Percentiles rank a stretch among this genome's conserved stretches.
Conservation (phyloP, 2,113 vertebrate genomes). For the Rhagologus leucostigma region DNA sequence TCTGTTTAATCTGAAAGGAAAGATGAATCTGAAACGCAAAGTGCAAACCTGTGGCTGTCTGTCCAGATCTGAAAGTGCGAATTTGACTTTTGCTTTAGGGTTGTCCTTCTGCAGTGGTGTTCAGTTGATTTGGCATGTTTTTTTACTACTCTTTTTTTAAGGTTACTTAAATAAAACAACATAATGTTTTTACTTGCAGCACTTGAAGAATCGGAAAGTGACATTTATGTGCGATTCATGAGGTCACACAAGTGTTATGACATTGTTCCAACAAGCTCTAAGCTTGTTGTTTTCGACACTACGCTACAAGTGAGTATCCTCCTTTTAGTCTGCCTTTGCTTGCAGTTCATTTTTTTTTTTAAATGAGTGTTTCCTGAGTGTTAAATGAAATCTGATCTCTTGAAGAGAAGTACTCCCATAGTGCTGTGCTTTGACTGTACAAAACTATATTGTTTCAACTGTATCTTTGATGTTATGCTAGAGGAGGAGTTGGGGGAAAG, state of each 20-base stretch:
- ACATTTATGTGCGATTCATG: conserved; percentile 98
- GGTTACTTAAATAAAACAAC: conserved; percentile 25
- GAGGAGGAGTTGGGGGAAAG: neutral
- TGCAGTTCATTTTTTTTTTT: neutral
- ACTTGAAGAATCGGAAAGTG: conserved; percentile 88
- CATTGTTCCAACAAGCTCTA: conserved; percentile 96
- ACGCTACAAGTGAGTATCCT: conserved; percentile 86
- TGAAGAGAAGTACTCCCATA: neutral
- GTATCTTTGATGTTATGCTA: neutral
- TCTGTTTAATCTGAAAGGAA: neutral
- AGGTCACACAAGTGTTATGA: conserved; percentile 97
- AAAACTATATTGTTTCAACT: neutral
- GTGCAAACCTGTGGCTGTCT: neutral
- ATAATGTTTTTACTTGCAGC: conserved; percentile 64
- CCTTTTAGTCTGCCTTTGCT: neutral
- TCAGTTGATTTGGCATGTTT: neutral
- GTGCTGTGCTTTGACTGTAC: neutral
- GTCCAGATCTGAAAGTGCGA: neutral
- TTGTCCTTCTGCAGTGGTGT: neutral
- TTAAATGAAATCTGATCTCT: neutral
- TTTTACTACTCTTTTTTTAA: neutral
- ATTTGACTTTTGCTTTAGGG: neutral
- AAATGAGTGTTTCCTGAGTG: neutral
- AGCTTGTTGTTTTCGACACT: conserved; percentile 97
- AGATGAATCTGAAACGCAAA: neutral